These are phyloP conservation scores for Tachina lurida DNA, from an alignment of 2,888 invertebrate genomes.

Conservation along the genomic window DNA sequence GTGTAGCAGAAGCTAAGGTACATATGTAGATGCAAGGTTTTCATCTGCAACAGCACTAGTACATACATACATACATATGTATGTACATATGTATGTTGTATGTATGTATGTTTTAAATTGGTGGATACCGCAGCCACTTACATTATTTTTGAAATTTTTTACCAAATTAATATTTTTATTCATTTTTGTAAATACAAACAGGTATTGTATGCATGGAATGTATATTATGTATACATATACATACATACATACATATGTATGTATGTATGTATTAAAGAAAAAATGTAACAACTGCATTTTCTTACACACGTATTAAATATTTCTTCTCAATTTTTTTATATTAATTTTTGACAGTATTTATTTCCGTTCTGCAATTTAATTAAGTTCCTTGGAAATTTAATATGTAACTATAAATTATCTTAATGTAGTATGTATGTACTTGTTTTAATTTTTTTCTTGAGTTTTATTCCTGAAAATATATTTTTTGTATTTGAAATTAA, in stretches of 20 bases:
- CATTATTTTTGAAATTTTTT: not conserved
- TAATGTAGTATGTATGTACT: conserved; percentile 22
- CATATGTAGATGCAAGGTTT: conserved; percentile 29
- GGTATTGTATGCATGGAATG: too few relatives aligned
- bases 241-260: too few relatives aligned
- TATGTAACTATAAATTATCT: conserved; percentile 57
- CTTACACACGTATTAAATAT: not conserved
- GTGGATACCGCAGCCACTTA: not conserved
- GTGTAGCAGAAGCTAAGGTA: conserved; percentile 4
- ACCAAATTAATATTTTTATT: not conserved
- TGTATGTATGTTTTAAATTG: not conserved
- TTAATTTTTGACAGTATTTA: not conserved
- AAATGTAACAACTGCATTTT: not conserved
- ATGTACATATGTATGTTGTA: not conserved
- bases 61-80: not conserved
- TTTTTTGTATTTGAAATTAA: conserved; percentile 35
- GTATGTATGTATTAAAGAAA: not conserved
- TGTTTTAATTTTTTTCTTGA: conserved; percentile 41
- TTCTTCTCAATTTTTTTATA: not conserved
- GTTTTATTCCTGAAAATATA: conserved; percentile 29
- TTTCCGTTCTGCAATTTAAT: not conserved
- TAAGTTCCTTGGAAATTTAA: conserved; percentile 47
- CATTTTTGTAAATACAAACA: too few relatives aligned
- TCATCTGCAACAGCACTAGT: not conserved
- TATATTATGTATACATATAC: too few relatives aligned